phyloP scores from a whole-genome alignment of 2,888 invertebrate species.

The Petrolisthes cinctipes region DNA sequence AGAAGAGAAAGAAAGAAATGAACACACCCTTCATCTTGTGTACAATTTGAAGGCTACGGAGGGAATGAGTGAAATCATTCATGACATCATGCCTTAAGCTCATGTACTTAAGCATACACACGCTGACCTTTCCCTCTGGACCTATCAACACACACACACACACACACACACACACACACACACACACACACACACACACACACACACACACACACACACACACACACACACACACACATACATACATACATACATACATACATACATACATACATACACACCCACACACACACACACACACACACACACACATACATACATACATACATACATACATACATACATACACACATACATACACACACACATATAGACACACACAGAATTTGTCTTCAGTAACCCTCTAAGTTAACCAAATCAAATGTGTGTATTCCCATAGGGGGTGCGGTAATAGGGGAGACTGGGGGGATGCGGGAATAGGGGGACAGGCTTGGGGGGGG shows the following conservation, averaged over 20 bases:
- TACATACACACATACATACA: background rate
- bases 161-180: background rate
- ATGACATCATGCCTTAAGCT: background rate
- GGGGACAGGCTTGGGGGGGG: background rate
- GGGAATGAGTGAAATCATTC: background rate
- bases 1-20: background rate
- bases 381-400: background rate
- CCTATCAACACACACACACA: background rate
- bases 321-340: conserved; percentile 2
- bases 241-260: background rate
- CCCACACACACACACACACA: conserved; percentile 15
- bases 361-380: background rate
- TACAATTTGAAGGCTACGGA: background rate
- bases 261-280: conserved; percentile 1
- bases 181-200: background rate
- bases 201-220: background rate
- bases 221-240: conserved; percentile 14
- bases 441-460: too few species aligned
- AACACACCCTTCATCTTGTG: background rate
- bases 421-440: background rate
- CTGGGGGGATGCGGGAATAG: background rate
- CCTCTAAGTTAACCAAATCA: background rate
- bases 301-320: background rate
- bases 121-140: background rate
- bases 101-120: background rate